phyloP scores from a whole-genome alignment of 30 jellyfish, hydroid and myxozoan species.

The Catostylus mosaicus region DNA sequence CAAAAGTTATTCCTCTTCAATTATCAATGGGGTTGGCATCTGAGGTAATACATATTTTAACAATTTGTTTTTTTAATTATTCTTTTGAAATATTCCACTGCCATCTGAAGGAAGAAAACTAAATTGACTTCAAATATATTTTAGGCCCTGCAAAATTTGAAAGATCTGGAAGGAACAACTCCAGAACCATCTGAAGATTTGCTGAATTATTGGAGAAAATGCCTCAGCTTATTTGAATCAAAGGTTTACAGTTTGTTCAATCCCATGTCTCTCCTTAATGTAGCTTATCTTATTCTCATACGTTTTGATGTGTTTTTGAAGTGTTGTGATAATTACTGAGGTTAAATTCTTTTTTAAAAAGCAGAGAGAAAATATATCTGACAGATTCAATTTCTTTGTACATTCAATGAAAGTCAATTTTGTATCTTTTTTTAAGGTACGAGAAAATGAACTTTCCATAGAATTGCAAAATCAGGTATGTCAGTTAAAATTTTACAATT shows the following conservation, averaged over 20 bases:
- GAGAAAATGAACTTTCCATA: not conserved
- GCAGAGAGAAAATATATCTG: too few species aligned
- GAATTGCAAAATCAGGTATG: constrained; percentile 56
- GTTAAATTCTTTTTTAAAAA: too few species aligned
- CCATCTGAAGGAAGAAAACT: too few species aligned
- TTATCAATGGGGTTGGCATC: constrained; percentile 46
- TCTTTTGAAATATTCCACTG: too few species aligned
- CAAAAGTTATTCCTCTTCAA: constrained; percentile 40
- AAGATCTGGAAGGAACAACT: constrained; percentile 60
- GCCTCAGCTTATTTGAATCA: not conserved
- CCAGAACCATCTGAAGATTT: constrained; percentile 70
- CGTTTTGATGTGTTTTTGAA: too few species aligned
- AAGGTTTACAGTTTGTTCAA: too few species aligned
- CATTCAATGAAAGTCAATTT: not conserved
- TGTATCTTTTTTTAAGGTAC: constrained; percentile 18
- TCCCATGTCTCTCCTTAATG: too few species aligned
- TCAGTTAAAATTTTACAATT: too few species aligned
- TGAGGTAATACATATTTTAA: constrained; percentile 23
- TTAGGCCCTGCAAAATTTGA: constrained; percentile 42
- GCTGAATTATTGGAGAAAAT: constrained; percentile 34
- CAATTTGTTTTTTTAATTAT: too few species aligned
- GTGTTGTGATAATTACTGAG: too few species aligned
- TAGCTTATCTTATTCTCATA: not conserved
- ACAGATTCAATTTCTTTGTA: not conserved
- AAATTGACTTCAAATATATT: not conserved